Evolutionary conservation across 37 sponge, comb jelly and placozoan genomes (phyloP), one percentile per base, ranked within the genome.

Genomic region (Theonella swinhoei): DNA sequence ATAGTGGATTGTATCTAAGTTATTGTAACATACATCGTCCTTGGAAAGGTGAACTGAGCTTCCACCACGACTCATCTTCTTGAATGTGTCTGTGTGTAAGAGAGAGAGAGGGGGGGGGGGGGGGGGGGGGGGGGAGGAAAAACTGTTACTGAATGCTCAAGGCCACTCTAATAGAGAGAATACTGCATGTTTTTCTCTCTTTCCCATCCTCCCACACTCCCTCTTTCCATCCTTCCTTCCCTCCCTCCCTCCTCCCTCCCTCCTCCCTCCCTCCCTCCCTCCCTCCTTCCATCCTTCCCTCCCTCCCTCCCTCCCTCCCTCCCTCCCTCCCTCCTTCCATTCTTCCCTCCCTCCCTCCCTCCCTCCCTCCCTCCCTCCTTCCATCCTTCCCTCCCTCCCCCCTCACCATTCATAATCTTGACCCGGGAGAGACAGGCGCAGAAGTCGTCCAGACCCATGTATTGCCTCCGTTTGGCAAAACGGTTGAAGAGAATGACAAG

Each of bases 371-470:
- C 64, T 63, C 26, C 8, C 8, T 8, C 60, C 11, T 3, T 2
- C 28, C 28, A 5, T 8, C 64, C 64, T 28, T 63, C 26, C 1
- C 19, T 35, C 26, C 4, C 29, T 39, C 0, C 11, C 23, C 26
- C 25, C 76, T 62, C 60, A 87, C 92, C 83, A 58, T 72, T 41
- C 92, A 91, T 87, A 25, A 91, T 87, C 66, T 93, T 88, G 31
- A 88, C 75, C 25, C 93, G 75, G 20, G 86, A 85, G 30, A 88
- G 80, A 41, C 93, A 93, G 42, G 89, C 73, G 8, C 74, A 66
- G 79, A 93, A 93, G 85, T 85, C 89, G 69, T 93, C 93, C 41
- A 93, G 60, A 26, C 82, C 76, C 89, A 93, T 85, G 74, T 78
- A 88, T 73, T 54, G 58, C 70, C 93, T 88, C 79, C 78, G 76